Percentiles rank a stretch among this genome's conserved stretches.
These are phyloP conservation scores for Magallana gigas DNA, from an alignment of 1,140 invertebrate genomes.

Conservation along the genomic window DNA sequence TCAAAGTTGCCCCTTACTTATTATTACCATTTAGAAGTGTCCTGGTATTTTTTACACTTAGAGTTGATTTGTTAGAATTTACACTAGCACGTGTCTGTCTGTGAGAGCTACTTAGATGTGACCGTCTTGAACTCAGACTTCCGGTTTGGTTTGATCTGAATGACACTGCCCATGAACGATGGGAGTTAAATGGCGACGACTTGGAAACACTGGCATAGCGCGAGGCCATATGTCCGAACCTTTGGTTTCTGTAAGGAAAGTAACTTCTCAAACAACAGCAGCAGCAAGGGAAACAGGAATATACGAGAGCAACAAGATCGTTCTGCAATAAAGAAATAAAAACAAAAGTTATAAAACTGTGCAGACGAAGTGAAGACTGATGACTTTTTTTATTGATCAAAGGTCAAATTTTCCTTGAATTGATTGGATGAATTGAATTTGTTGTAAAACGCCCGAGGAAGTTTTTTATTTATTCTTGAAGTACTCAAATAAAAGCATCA, in stretches of 20 bases:
- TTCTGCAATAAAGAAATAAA: neutral
- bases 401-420: too few relatives aligned
- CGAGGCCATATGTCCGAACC: neutral
- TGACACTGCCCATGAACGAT: slow-evolving; percentile 7
- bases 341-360: too few relatives aligned
- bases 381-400: too few relatives aligned
- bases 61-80: slow-evolving; percentile 5
- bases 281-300: slow-evolving; percentile 12
- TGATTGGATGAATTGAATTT: neutral
- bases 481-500: neutral
- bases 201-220: slow-evolving; percentile 23
- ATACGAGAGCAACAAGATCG: neutral
- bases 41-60: neutral
- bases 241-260: neutral
- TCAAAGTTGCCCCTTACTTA: neutral
- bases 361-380: too few relatives aligned
- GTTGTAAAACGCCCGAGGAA: neutral
- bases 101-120: neutral
- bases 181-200: neutral
- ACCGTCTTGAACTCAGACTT: slow-evolving; percentile 6
- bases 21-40: neutral
- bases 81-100: slow-evolving; percentile 6
- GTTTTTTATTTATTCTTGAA: neutral
- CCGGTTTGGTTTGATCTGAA: neutral
- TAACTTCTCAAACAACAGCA: slow-evolving; percentile 11